Conservation (phyloP, 1,140 invertebrate species). For the Hyposmocoma kahamanoa region DNA sequence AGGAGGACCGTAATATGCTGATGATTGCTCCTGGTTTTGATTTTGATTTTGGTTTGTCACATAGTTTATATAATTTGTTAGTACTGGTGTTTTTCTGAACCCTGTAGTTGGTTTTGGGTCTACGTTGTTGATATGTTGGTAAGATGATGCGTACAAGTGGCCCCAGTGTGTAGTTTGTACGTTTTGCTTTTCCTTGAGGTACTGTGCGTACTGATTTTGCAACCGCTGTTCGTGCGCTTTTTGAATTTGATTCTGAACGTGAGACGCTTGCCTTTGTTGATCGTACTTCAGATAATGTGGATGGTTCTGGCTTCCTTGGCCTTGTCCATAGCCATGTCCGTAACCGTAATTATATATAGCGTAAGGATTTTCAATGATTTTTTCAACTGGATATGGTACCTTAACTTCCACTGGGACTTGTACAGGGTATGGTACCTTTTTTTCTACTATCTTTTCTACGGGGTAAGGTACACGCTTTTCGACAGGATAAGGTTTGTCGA, state of each 20-base stretch:
- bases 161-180: slow-evolving; percentile 43
- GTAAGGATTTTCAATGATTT: slow-evolving; percentile 34
- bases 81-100: slow-evolving; percentile 11
- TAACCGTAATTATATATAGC: slow-evolving; percentile 30
- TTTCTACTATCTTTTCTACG: slow-evolving; percentile 62
- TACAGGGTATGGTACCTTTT: slow-evolving; percentile 72
- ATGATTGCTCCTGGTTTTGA: slow-evolving; percentile 3
- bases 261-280: slow-evolving; percentile 13
- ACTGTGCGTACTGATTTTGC: slow-evolving; percentile 15
- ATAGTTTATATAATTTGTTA: slow-evolving; percentile 23
- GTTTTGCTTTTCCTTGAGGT: slow-evolving; percentile 20
- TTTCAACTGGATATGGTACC: slow-evolving; percentile 72
- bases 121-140: slow-evolving; percentile 40
- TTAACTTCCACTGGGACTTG: slow-evolving; percentile 73
- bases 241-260: slow-evolving; percentile 17
- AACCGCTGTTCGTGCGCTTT: neutral
- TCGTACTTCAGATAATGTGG: slow-evolving; percentile 29
- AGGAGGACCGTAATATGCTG: slow-evolving; percentile 45
- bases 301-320: slow-evolving; percentile 18
- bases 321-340: slow-evolving; percentile 11
- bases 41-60: slow-evolving; percentile 16
- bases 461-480: slow-evolving; percentile 69
- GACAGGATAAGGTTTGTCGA: slow-evolving; percentile 70
- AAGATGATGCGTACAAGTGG: slow-evolving; percentile 48
- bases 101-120: slow-evolving; percentile 13